A percentile compares a stretch with the other conserved stretches of the same genome.
Conservation (phyloP, 2,113 vertebrate species). For the Penelope pileata region DNA sequence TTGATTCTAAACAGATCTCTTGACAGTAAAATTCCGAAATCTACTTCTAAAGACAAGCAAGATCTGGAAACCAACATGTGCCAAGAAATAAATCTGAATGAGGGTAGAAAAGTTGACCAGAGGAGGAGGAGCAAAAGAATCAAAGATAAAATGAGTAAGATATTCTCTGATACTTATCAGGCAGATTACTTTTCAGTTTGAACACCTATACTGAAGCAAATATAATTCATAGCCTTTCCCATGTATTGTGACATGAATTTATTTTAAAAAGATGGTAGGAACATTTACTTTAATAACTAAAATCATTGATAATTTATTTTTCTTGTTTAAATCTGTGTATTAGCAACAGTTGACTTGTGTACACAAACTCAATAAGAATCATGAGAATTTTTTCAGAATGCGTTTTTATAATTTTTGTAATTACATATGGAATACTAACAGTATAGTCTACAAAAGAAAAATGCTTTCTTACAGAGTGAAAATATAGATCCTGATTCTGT, state of each 20-base stretch:
- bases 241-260: not conserved
- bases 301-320: not conserved
- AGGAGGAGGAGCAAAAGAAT: conserved; percentile 58
- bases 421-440: not conserved
- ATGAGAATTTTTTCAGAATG: not conserved
- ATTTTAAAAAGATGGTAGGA: not conserved
- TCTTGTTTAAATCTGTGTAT: not conserved
- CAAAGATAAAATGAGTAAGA: conserved; percentile 56
- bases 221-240: not conserved
- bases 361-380: not conserved
- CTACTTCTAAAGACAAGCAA: conserved; percentile 18
- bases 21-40: conserved; percentile 34
- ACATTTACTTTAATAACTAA: not conserved
- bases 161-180: not conserved
- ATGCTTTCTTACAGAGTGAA: not conserved
- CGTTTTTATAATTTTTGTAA: not conserved
- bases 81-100: not conserved
- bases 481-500: not conserved
- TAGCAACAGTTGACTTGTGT: not conserved
- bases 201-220: not conserved
- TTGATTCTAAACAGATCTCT: conserved; percentile 45
- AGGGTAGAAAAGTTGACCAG: not conserved
- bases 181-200: not conserved
- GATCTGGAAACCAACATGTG: not conserved
- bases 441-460: not conserved